A percentile compares a stretch with the other conserved stretches of the same genome.
Evolutionary conservation across 1,140 invertebrate genomes (phyloP).

Genomic region (Ceratina calcarata): DNA sequence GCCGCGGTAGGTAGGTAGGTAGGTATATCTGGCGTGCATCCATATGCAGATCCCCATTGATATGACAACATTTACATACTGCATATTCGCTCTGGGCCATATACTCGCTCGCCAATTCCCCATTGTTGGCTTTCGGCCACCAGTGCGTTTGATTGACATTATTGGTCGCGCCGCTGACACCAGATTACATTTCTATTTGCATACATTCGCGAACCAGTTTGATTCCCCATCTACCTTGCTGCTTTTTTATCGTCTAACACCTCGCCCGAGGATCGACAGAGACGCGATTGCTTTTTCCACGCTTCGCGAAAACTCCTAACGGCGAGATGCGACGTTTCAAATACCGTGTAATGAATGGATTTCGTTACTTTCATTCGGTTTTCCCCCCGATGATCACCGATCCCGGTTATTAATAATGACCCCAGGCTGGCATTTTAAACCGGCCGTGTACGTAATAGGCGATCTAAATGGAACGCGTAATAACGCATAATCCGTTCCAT

Average conservation of each 20-base stretch:
- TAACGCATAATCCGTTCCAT: conserved; percentile 25
- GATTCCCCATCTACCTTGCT: conserved; percentile 46
- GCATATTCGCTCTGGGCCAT: conserved; percentile 80
- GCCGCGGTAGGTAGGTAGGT: too few relatives aligned
- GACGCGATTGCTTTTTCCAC: too few relatives aligned
- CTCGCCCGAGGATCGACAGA: neutral
- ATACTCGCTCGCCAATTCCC: conserved; percentile 78
- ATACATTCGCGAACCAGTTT: conserved; percentile 77
- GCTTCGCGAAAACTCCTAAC: too few relatives aligned
- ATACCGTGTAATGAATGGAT: neutral
- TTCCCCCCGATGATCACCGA: neutral
- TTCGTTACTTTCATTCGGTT: too few relatives aligned
- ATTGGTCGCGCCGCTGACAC: conserved; percentile 80
- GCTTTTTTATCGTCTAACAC: neutral
- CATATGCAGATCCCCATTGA: conserved; percentile 80
- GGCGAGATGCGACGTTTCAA: too few relatives aligned
- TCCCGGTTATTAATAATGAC: conserved; percentile 9
- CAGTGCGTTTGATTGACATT: conserved; percentile 81
- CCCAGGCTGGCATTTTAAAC: conserved; percentile 11
- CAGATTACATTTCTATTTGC: conserved; percentile 82
- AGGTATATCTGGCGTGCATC: conserved; percentile 76
- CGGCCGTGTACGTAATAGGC: conserved; percentile 29
- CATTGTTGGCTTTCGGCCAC: conserved; percentile 79
- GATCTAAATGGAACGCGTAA: conserved; percentile 33
- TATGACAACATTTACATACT: conserved; percentile 82